These are phyloP conservation scores for Odobenus rosmarus DNA, from an alignment of 2,113 vertebrate species.

Conservation along the genomic window DNA sequence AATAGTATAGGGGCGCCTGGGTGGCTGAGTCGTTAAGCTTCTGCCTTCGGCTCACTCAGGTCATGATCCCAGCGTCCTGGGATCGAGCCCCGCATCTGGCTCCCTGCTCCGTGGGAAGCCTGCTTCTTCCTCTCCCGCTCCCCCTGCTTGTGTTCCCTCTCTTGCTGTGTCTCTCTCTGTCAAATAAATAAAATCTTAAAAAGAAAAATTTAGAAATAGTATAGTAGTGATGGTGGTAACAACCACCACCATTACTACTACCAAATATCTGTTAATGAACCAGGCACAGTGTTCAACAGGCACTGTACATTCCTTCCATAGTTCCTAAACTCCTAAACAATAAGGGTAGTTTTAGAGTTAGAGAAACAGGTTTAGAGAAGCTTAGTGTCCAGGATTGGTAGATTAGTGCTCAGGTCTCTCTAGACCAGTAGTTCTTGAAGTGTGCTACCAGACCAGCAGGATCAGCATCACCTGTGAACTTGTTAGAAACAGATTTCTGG, in stretches of 20 bases:
- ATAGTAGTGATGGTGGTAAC: background rate
- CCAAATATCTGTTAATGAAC: background rate
- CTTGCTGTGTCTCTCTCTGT: too few relatives aligned
- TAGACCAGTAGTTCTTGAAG: background rate
- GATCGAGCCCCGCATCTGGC: too few relatives aligned
- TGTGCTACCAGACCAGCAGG: background rate
- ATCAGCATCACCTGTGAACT: background rate
- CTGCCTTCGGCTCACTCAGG: too few relatives aligned
- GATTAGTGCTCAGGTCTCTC: background rate
- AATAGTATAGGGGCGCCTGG: background rate
- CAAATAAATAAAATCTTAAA: too few relatives aligned
- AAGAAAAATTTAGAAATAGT: background rate
- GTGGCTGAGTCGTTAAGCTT: too few relatives aligned
- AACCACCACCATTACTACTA: background rate
- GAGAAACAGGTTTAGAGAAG: constrained; percentile 19
- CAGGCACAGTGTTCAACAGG: background rate
- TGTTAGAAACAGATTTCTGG: background rate
- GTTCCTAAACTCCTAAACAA: background rate
- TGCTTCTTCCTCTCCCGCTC: too few relatives aligned
- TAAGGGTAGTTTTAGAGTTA: background rate
- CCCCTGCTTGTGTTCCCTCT: too few relatives aligned
- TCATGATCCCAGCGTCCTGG: too few relatives aligned
- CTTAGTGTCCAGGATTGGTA: background rate
- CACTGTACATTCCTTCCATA: background rate
- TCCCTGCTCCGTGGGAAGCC: too few relatives aligned